phyloP scores from a whole-genome alignment of 2,888 invertebrate genomes.

The Galerucella pusilla region DNA sequence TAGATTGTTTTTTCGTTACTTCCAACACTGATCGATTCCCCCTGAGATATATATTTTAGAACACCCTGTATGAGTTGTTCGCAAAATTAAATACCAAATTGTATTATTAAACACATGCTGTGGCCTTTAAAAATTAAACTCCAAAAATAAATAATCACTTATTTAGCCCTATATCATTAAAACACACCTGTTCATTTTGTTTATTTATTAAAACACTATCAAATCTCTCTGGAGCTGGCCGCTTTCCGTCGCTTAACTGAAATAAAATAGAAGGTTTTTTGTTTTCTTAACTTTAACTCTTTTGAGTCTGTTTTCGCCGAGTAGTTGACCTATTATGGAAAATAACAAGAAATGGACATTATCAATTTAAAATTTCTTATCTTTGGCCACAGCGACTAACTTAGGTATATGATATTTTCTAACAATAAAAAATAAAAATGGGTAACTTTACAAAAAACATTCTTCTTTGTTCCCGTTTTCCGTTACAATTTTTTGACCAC shows the following conservation, averaged over 20 bases:
- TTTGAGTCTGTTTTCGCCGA: not conserved
- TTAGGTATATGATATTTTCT: not conserved
- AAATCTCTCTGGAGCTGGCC: not conserved
- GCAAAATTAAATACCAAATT: too few species aligned
- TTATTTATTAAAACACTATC: constrained; percentile 3
- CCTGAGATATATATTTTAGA: too few species aligned
- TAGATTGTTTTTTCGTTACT: too few species aligned
- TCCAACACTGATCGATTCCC: too few species aligned
- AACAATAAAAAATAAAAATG: constrained; percentile 3
- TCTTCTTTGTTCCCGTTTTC: constrained; percentile 4
- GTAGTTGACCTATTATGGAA: not conserved
- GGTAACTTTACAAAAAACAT: not conserved
- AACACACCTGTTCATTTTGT: not conserved
- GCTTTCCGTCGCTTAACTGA: constrained; percentile 1
- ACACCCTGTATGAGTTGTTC: too few species aligned
- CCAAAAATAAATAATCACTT: not conserved
- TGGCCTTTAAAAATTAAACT: not conserved
- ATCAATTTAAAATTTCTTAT: not conserved
- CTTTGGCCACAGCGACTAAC: constrained; percentile 5
- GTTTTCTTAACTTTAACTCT: not conserved
- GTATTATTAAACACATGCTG: not conserved
- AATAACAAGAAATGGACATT: not conserved
- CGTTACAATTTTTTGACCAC: not conserved
- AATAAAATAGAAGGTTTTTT: not conserved
- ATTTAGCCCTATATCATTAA: not conserved